Evolutionary conservation across 2,113 vertebrate species (phyloP), one percentile per base, ranked within the genome.

Genomic region (Athene cunicularia): DNA sequence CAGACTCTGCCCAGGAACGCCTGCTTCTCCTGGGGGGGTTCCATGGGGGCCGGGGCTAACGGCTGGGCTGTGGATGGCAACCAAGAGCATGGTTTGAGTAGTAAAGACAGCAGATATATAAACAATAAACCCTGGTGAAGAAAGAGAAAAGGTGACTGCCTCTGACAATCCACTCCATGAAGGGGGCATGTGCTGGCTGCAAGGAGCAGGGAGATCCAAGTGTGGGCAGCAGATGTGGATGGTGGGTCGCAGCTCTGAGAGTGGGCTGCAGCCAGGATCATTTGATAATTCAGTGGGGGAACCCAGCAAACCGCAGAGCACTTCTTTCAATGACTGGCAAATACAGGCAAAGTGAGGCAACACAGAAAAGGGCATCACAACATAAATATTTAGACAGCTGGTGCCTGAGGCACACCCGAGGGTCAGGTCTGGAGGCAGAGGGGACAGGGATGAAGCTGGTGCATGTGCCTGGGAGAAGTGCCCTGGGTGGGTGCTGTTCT

Each of bases 291-390:
- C n/a, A 30, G 47, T 20, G n/a, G 24, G 24, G 41, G 3, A 2
- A 50, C 56, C 5, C 11, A 24, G 41, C 3, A 2, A 50, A 63
- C 5, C 8, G 23, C 0, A 3, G 33, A 28, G 37, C 52, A 18
- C 13, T 35, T 59, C 39, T 41, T n/a, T 52, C 3, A 3, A 19
- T 32, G 73, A 9, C 39, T 73, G 64, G 10, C n/a, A 50, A 56
- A 28, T 50, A 22, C 13, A 75, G 55, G 18, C 20, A 45, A 59
- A 71, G 45, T 0, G 4, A 83, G 45, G 21, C n/a, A 43, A n/a
- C 30, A 15, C 27, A 33, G 39, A 47, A 35, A 28, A 41, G 66
- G 62, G 39, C 12, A 7, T 47, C n/a, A 72, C 30, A 72, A 19
- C 30, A 28, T 14, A 39, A 49, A 18, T 35, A 45, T 56, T 62